A percentile compares a stretch with the other conserved stretches of the same genome.
Conservation (phyloP, 2,888 invertebrate species). For the Dastarcus helophoroides region DNA sequence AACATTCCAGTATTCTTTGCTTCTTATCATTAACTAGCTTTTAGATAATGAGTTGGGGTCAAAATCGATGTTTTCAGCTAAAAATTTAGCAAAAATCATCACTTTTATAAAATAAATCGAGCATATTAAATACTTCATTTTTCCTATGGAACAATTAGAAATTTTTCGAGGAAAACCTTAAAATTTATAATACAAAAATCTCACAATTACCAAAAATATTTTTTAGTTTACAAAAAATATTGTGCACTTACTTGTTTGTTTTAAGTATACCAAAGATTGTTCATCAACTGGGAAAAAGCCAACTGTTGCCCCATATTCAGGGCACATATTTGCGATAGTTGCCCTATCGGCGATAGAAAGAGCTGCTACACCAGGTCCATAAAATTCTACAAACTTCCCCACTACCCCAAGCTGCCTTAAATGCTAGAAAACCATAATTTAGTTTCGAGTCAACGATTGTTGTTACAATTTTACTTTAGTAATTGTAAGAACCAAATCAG, state of each 20-base stretch:
- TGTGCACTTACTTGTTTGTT: slow-evolving; percentile 59
- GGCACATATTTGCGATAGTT: slow-evolving; percentile 98
- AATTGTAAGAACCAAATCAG: slow-evolving; percentile 93
- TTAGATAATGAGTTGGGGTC: too few relatives aligned
- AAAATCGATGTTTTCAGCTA: too few relatives aligned
- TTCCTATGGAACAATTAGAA: too few relatives aligned
- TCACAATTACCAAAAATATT: too few relatives aligned
- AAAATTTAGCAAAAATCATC: too few relatives aligned
- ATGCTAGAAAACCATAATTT: slow-evolving; percentile 35
- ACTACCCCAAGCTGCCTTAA: slow-evolving; percentile 90
- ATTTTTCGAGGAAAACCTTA: too few relatives aligned
- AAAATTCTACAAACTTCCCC: slow-evolving; percentile 98
- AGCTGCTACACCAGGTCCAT: slow-evolving; percentile 82
- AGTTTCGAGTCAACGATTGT: neutral
- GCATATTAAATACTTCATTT: too few relatives aligned
- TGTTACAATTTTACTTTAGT: slow-evolving; percentile 65
- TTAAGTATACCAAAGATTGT: slow-evolving; percentile 68
- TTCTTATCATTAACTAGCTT: too few relatives aligned
- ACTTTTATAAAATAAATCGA: too few relatives aligned
- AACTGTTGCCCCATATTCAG: slow-evolving; percentile 94
- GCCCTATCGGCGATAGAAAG: slow-evolving; percentile 94
- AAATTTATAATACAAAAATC: too few relatives aligned
- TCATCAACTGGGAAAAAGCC: slow-evolving; percentile 90
- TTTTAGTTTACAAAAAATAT: neutral
- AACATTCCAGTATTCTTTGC: too few relatives aligned